A percentile compares a stretch with the other conserved stretches of the same genome.
Evolutionary conservation across 2,797 vertebrate species (phyloP).

Genomic region (Spheniscus humboldti): DNA sequence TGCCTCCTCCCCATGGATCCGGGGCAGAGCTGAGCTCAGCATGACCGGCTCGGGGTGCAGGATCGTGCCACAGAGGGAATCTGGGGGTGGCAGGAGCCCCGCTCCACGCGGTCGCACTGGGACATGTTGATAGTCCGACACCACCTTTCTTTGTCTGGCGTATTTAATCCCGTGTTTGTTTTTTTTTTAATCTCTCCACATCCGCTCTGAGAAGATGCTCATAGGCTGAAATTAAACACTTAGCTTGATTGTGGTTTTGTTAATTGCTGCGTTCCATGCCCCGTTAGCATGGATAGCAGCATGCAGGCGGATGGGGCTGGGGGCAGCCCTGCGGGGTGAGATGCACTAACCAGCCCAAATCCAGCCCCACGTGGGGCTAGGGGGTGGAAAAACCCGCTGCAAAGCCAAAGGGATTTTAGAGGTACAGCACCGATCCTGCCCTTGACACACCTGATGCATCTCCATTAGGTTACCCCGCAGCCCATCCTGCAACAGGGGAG

Average conservation of each 20-base stretch:
- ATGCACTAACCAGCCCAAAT: not conserved
- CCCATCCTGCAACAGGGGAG: not conserved
- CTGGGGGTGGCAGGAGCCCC: not conserved
- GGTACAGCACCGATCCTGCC: not conserved
- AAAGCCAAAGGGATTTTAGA: not conserved
- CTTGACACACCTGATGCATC: not conserved
- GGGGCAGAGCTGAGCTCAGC: not conserved
- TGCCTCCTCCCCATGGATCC: not conserved
- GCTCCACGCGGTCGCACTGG: fast-evolving
- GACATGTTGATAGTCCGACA: not conserved
- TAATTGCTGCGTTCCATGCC: constrained; percentile 69
- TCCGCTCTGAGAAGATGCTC: constrained; percentile 64
- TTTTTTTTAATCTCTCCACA: constrained; percentile 55
- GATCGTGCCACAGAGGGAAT: not conserved
- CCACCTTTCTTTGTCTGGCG: constrained; percentile 65
- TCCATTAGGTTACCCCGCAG: not conserved
- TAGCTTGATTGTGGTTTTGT: constrained; percentile 74
- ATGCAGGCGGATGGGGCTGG: not conserved
- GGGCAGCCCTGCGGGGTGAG: not conserved
- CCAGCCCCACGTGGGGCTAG: fast-evolving
- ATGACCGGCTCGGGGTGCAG: fast-evolving
- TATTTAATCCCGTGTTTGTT: not conserved
- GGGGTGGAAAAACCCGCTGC: not conserved
- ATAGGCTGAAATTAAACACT: constrained; percentile 75
- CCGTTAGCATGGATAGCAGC: fast-evolving